Percentiles rank a stretch among this genome's conserved stretches.
These are phyloP conservation scores for Drosophila mayaguana DNA, from an alignment of 2,888 invertebrate species.

Conservation along the genomic window DNA sequence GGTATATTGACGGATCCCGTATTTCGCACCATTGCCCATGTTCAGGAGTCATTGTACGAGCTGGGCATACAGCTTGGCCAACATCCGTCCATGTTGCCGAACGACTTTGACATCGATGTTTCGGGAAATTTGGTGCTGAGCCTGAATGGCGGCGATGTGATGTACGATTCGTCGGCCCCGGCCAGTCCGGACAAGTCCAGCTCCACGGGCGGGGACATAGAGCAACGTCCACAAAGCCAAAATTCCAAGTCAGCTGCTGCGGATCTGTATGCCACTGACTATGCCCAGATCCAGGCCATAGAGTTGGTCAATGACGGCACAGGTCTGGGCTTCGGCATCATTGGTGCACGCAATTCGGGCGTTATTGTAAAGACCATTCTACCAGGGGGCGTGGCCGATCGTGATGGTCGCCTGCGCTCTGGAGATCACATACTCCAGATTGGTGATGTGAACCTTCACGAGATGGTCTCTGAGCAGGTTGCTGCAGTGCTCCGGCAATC, in stretches of 20 bases:
- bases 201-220: slow-evolving; percentile 79
- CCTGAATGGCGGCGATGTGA: slow-evolving; percentile 87
- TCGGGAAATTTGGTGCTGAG: slow-evolving; percentile 90
- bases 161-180: slow-evolving; percentile 86
- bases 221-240: slow-evolving; percentile 87
- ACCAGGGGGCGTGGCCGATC: slow-evolving; percentile 98
- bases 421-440: slow-evolving; percentile 99
- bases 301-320: slow-evolving; percentile 99
- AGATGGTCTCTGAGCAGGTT: slow-evolving; percentile 99
- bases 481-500: slow-evolving; percentile 97
- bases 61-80: slow-evolving; percentile 94
- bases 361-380: slow-evolving; percentile 99
- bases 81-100: slow-evolving; percentile 96
- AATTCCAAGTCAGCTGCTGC: slow-evolving; percentile 87
- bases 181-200: slow-evolving; percentile 87
- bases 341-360: slow-evolving; percentile 98
- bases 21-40: slow-evolving; percentile 94
- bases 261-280: slow-evolving; percentile 93
- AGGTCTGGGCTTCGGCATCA: slow-evolving; percentile 99
- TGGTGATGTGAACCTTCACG: slow-evolving; percentile 94
- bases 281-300: slow-evolving; percentile 98
- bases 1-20: slow-evolving; percentile 95
- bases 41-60: slow-evolving; percentile 95
- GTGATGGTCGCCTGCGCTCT: slow-evolving; percentile 97
- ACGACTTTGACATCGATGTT: slow-evolving; percentile 96